Conservation (phyloP, 2,888 invertebrate species). For the Sinodicranocentrus sp. region DNA sequence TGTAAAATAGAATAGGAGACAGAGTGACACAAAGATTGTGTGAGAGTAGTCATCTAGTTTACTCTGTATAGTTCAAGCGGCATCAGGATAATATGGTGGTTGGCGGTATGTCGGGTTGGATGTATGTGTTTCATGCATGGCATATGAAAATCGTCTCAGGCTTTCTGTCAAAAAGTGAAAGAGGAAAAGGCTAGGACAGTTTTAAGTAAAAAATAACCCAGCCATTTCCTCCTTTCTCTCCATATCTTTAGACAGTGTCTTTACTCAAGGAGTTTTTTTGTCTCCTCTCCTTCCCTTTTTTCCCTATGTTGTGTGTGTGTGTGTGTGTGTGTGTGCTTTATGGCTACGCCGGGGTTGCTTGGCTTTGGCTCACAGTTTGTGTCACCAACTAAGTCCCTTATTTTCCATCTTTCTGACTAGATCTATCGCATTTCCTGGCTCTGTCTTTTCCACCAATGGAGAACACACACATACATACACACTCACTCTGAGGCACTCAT, state of each 20-base stretch:
- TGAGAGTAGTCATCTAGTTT: conserved; percentile 31
- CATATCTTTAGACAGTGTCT: conserved; percentile 26
- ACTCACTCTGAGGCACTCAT: conserved; percentile 8
- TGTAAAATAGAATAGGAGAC: conserved; percentile 32
- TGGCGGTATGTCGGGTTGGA: not conserved
- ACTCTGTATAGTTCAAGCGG: not conserved
- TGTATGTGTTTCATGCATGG: conserved; percentile 9
- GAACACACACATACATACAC: not conserved
- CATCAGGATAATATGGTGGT: not conserved
- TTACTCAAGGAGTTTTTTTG: conserved; percentile 8
- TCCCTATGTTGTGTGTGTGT: not conserved
- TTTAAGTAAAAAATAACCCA: conserved; percentile 66
- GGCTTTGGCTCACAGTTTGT: conserved; percentile 51
- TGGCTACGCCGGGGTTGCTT: conserved; percentile 21
- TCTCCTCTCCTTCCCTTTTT: conserved; percentile 14
- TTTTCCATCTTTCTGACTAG: conserved; percentile 70
- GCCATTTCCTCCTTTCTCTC: conserved; percentile 53
- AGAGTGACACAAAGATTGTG: conserved; percentile 49
- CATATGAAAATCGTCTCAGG: conserved; percentile 16
- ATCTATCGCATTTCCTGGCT: conserved; percentile 71
- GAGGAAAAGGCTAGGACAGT: conserved; percentile 57
- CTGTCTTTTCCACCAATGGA: conserved; percentile 50
- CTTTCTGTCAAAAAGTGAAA: conserved; percentile 64
- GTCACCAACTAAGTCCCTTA: conserved; percentile 68
- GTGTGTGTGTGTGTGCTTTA: conserved; percentile 6